Percentiles rank a stretch among this genome's conserved stretches.
These are phyloP conservation scores for Peribatodes rhomboidaria DNA, from an alignment of 2,888 invertebrate genomes.

Conservation along the genomic window DNA sequence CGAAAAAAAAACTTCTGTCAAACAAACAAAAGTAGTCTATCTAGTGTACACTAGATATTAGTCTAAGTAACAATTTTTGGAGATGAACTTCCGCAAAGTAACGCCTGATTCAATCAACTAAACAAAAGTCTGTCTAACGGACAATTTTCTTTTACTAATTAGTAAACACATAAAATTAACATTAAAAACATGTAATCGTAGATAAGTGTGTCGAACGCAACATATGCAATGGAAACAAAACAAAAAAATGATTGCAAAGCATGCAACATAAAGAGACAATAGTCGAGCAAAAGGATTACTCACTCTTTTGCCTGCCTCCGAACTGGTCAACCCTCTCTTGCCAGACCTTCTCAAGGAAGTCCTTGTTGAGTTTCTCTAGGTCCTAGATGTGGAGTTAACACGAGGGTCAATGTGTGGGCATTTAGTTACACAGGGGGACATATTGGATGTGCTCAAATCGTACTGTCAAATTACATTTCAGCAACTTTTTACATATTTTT, in stretches of 20 bases:
- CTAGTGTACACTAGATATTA: too few relatives aligned
- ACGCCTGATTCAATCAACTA: too few relatives aligned
- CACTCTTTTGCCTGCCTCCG: conserved; percentile 96
- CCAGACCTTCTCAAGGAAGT: conserved; percentile 95
- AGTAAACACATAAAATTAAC: too few relatives aligned
- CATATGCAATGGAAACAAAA: conserved; percentile 10
- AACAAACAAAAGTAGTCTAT: too few relatives aligned
- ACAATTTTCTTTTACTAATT: too few relatives aligned
- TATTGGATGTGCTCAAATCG: conserved; percentile 26
- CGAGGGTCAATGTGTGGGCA: conserved; percentile 69
- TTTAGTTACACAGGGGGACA: conserved; percentile 47
- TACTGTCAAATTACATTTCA: conserved; percentile 45
- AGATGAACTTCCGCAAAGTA: too few relatives aligned
- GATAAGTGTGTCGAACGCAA: not conserved
- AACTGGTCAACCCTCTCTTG: conserved; percentile 95
- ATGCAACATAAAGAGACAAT: conserved; percentile 11
- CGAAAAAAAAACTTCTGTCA: too few relatives aligned
- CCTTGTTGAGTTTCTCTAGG: conserved; percentile 94
- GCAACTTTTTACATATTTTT: not conserved
- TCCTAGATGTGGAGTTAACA: conserved; percentile 89
- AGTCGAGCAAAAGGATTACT: conserved; percentile 69
- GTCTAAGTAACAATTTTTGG: too few relatives aligned
- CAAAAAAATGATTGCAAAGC: conserved; percentile 16
- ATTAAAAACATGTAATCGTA: not conserved
- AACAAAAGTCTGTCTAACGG: too few relatives aligned